Evolutionary conservation across 2,113 vertebrate species (phyloP).

Genomic region (Agelaius tricolor): DNA sequence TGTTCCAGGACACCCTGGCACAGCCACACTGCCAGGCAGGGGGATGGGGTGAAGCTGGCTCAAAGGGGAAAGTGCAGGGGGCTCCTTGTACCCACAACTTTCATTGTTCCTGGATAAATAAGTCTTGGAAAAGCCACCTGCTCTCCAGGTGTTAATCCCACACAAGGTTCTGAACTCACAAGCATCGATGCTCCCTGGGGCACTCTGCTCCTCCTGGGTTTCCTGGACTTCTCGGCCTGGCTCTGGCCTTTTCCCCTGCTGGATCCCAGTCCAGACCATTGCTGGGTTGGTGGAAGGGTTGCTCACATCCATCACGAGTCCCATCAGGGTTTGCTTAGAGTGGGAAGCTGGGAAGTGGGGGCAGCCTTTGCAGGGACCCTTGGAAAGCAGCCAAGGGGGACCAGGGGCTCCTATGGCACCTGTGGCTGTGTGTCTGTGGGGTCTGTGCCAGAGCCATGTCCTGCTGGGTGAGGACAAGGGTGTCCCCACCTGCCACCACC

Average conservation of each 20-base stretch:
- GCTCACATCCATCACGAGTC: accelerated
- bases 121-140: background rate
- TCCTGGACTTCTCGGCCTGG: background rate
- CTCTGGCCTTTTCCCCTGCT: background rate
- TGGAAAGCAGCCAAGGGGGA: background rate
- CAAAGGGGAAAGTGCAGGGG: background rate
- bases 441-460: background rate
- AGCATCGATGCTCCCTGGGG: background rate
- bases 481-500: background rate
- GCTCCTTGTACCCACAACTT: background rate
- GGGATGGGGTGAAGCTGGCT: background rate
- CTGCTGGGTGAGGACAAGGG: background rate
- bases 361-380: accelerated
- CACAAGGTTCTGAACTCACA: background rate
- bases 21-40: background rate
- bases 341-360: background rate
- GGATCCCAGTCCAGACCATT: background rate
- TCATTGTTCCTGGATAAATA: background rate
- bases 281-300: background rate
- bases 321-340: background rate
- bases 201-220: background rate
- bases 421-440: accelerated
- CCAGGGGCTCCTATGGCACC: background rate
- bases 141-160: background rate
- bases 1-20: background rate